Evolutionary conservation across 2,113 vertebrate species (phyloP).

Genomic region (Eurystomus gularis): DNA sequence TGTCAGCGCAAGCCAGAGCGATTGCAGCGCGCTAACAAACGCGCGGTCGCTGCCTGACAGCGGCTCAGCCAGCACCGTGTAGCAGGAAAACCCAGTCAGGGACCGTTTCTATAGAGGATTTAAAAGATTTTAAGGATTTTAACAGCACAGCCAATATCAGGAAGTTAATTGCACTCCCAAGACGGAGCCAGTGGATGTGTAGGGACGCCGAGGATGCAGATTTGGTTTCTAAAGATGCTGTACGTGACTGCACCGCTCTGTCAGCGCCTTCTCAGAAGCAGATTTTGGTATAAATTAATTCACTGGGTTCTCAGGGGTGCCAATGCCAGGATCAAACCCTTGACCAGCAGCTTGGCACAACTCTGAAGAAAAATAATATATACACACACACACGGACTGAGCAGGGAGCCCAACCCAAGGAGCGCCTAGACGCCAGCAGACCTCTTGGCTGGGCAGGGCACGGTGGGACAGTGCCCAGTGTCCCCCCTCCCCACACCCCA

Average conservation of each 20-base stretch:
- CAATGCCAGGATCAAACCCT: neutral
- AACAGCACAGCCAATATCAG: rapidly evolving
- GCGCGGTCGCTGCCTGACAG: rapidly evolving
- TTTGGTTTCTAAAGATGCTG: neutral
- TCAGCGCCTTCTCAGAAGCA: neutral
- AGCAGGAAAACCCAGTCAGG: rapidly evolving
- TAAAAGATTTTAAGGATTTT: neutral
- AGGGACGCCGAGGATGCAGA: neutral
- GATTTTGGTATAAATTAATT: neutral
- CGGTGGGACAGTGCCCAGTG: neutral
- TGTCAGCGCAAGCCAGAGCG: neutral
- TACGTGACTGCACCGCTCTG: neutral
- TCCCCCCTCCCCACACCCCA: neutral
- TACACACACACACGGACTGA: rapidly evolving
- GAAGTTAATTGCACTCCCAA: rapidly evolving
- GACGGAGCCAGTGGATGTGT: rapidly evolving
- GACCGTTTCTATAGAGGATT: neutral
- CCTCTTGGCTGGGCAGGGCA: rapidly evolving
- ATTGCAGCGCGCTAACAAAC: rapidly evolving
- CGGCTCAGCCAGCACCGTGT: neutral
- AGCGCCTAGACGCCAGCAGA: neutral
- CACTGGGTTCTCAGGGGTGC: neutral
- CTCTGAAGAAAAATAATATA: neutral
- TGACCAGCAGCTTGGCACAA: rapidly evolving
- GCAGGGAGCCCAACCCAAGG: neutral